Evolutionary conservation across 2,797 vertebrate species (phyloP).

Genomic region (Anguilla pacifica): DNA sequence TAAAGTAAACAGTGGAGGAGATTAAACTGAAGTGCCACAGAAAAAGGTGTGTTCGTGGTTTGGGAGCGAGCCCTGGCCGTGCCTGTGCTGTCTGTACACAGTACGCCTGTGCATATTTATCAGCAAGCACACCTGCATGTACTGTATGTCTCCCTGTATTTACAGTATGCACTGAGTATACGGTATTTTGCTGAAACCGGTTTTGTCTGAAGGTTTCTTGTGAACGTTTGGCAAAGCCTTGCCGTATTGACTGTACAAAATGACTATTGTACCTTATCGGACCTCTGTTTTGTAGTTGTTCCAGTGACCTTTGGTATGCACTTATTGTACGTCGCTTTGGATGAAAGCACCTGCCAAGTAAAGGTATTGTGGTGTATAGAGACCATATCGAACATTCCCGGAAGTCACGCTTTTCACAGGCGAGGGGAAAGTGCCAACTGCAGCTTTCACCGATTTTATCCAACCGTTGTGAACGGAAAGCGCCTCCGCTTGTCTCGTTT

Average conservation of each 20-base stretch:
- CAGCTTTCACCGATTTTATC: neutral
- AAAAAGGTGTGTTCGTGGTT: neutral
- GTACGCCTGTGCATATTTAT: too few relatives aligned
- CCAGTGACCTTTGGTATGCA: too few relatives aligned
- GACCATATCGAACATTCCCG: neutral
- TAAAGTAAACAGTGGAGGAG: neutral
- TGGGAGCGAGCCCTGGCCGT: too few relatives aligned
- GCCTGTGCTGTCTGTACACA: too few relatives aligned
- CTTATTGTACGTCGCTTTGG: too few relatives aligned
- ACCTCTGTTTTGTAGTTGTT: too few relatives aligned
- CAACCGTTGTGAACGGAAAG: neutral
- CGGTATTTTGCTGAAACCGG: neutral
- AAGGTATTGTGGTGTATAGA: neutral
- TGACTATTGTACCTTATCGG: too few relatives aligned
- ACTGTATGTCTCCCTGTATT: neutral
- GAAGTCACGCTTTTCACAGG: neutral
- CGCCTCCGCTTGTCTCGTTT: neutral
- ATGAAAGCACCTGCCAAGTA: too few relatives aligned
- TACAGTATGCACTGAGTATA: too few relatives aligned
- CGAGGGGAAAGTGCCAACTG: neutral
- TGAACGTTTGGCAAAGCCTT: neutral
- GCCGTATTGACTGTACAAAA: neutral
- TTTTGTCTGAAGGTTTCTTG: neutral
- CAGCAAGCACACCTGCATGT: too few relatives aligned
- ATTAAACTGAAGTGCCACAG: neutral